Evolutionary conservation across 35 echinoderm and acorn worm genomes (phyloP), one percentile per base, ranked within the genome.

Genomic region (Ptychodera flava): DNA sequence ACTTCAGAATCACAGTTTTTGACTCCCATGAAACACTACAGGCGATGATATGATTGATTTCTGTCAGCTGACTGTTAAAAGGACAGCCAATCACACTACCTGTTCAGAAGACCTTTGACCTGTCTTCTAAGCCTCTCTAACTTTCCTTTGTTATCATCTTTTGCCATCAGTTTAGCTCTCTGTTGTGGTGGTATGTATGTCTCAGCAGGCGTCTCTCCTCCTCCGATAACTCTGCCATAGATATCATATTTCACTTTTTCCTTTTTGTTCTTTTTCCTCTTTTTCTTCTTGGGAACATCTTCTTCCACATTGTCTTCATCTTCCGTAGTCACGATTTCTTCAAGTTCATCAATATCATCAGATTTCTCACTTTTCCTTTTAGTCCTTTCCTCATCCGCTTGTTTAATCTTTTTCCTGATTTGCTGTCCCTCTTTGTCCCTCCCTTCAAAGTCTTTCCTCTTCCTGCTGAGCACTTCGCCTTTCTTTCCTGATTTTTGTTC

Each of bases 61-160:
- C n/a, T n/a, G n/a, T n/a, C n/a, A n/a, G n/a, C n/a, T n/a, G n/a
- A n/a, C n/a, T n/a, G n/a, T 64, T 12, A 64, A 64, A 64, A 64
- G 22, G 45, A 64, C 45, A 64, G 22, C 6, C 45, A 64, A 12
- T 85, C 38, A 92, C n/a, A n/a, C n/a, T n/a, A n/a, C 95, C 95
- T 93, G 87, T 99, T 99, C 28, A 99, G 86, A 2, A 92, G 36
- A 78, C 96, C 96, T 88, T 99, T 99, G 0, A 99, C 85, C 76
- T 99, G 96, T 31, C 91, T 92, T 34, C 85, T 84, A 33, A 99
- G 78, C 88, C 89, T 92, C 22, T 92, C 88, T 36, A 99, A 90
- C 38, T 99, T 87, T 1, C 77, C 85, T 81, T 92, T 87, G 34
- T 87, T 94, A 81, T 94, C 27, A 1, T 64, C 78, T 36, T 91